Evolutionary conservation across 2,113 vertebrate genomes (phyloP), one percentile per base, ranked within the genome.

Genomic region (Falco punctatus): DNA sequence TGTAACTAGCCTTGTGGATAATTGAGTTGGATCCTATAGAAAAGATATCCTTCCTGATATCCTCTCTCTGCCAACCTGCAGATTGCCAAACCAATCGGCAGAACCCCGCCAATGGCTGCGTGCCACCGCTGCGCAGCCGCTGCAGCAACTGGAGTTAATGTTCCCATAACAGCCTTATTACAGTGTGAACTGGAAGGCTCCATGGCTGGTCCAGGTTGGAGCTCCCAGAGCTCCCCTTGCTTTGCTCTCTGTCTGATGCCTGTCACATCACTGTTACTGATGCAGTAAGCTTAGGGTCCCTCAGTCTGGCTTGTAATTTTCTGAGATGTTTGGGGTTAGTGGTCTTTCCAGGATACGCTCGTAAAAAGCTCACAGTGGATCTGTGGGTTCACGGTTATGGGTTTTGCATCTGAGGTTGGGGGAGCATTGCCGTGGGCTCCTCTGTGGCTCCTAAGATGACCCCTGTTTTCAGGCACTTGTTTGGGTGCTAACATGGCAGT

Each of bases 21-120:
- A 96, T 74, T 86, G 94, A 94, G 61, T 75, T 96, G 94, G 92
- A 91, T 87, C 33, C 52, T 30, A n/a, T 52, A 62, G 74, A 82
- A 94, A 75, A 72, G 67, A 66, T 51, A 28, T 58, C 66, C 32
- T 89, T 83, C 46, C 64, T 81, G 75, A 66, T 81, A 20, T 11
- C 81, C 75, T 80, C 59, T 86, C 51, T 87, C 30, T 88, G 67
- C 77, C 91, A 95, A 78, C 59, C 75, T 65, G 38, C 58, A 38
- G 58, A 38, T 49, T 26, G 82, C 86, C 91, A 89, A 93, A 67
- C 52, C 67, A 85, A 42, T 88, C 27, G 4, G 86, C 89, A 67
- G 40, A 91, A 15, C 54, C 21, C 72, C 27, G 38, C 30, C 1
- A 18, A 7, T 69, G 78, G 77, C 64, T 24, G 2, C 6, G 33